Percentiles rank a stretch among this genome's conserved stretches.
Conservation (phyloP, 92 coral and sea anemone species). For the Zoanthus gigantus region DNA sequence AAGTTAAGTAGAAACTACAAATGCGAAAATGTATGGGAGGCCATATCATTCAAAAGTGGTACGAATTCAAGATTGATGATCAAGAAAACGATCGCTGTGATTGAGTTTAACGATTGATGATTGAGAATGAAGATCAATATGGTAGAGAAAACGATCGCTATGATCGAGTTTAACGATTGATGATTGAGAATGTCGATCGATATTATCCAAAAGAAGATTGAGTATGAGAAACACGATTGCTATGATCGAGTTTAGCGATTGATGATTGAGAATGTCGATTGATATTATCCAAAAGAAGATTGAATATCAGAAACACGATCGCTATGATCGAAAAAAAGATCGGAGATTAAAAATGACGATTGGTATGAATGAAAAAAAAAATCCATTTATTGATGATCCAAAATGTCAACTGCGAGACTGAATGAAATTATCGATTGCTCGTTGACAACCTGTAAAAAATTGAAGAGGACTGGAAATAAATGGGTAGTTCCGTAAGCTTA, state of each 20-base stretch:
- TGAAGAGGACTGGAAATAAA: slow-evolving; percentile 34
- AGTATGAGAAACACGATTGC: slow-evolving; percentile 18
- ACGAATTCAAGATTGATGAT: too few relatives aligned
- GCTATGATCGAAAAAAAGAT: slow-evolving; percentile 26
- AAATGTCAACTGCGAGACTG: slow-evolving; percentile 14
- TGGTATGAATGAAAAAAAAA: slow-evolving; percentile 2
- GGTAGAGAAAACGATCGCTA: too few relatives aligned
- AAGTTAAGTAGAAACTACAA: too few relatives aligned
- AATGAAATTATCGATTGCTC: not conserved
- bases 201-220: too few relatives aligned
- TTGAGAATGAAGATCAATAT: too few relatives aligned
- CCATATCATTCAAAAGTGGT: too few relatives aligned
- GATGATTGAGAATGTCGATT: slow-evolving; percentile 20
- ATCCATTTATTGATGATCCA: not conserved
- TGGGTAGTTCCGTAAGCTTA: slow-evolving; percentile 23
- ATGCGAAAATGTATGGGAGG: too few relatives aligned
- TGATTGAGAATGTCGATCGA: not conserved
- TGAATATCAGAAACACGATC: not conserved
- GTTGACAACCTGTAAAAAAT: not conserved
- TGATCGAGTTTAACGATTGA: too few relatives aligned
- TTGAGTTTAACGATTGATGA: not conserved
- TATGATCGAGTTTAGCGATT: slow-evolving; percentile 13
- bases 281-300: slow-evolving; percentile 9
- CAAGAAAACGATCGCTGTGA: not conserved
- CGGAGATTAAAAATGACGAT: not conserved